Percentiles rank a stretch among this genome's conserved stretches.
Evolutionary conservation across 2,113 vertebrate species (phyloP).

Genomic region (Rhea pennata): DNA sequence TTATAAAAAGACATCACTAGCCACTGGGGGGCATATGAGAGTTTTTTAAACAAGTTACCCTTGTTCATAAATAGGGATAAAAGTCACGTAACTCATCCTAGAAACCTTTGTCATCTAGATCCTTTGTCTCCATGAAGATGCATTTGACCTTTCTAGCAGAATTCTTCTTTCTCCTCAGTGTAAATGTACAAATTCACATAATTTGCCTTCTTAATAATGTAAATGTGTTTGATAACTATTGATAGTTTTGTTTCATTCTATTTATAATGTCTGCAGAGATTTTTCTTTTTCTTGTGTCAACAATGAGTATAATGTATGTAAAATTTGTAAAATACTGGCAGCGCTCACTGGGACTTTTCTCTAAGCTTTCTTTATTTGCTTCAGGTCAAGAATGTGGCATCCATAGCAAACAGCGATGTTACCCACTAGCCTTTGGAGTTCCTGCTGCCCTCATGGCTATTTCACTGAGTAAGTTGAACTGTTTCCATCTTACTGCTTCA

Average conservation of each 20-base stretch:
- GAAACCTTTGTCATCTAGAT: background rate
- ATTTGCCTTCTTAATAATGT: background rate
- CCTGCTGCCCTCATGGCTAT: conserved; percentile 92
- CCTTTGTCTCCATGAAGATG: background rate
- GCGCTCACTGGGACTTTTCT: background rate
- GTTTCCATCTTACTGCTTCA: background rate
- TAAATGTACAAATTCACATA: background rate
- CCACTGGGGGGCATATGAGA: background rate
- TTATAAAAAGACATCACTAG: background rate
- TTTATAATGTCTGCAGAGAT: background rate
- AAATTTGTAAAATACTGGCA: background rate
- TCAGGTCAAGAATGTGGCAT: conserved; percentile 89
- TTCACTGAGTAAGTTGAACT: conserved; percentile 82
- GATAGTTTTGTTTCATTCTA: background rate
- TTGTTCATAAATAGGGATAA: background rate
- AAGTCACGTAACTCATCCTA: background rate
- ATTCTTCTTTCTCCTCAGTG: background rate
- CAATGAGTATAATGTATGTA: background rate
- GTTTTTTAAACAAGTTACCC: background rate
- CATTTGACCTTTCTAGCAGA: background rate
- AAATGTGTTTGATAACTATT: background rate
- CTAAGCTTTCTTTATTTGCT: background rate
- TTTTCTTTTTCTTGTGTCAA: background rate
- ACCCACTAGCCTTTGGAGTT: conserved; percentile 93
- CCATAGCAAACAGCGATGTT: conserved; percentile 84